Percentiles rank a stretch among this genome's conserved stretches.
Conservation (phyloP, 1,140 invertebrate species). For the Papilio helenus region DNA sequence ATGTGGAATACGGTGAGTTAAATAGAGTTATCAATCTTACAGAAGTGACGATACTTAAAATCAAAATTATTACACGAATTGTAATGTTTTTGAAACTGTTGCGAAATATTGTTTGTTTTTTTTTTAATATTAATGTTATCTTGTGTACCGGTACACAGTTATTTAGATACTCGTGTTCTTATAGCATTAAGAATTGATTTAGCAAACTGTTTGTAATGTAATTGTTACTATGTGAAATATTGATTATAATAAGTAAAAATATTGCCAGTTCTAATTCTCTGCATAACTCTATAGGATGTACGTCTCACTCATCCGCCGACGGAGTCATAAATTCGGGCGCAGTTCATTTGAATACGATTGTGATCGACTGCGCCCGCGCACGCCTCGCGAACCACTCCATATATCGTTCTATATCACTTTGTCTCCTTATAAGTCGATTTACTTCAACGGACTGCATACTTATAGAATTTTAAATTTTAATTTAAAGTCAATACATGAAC, state of each 20-base stretch:
- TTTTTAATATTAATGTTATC: too few relatives aligned
- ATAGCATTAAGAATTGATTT: too few relatives aligned
- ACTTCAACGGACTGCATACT: constrained; percentile 33
- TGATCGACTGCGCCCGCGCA: constrained; percentile 65
- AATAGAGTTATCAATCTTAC: constrained; percentile 33
- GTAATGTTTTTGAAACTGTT: too few relatives aligned
- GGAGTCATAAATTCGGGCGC: constrained; percentile 66
- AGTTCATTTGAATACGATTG: constrained; percentile 77
- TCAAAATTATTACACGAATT: neutral
- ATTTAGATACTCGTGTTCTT: too few relatives aligned
- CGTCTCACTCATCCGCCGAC: constrained; percentile 66
- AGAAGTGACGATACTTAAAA: constrained; percentile 39
- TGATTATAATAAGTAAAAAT: too few relatives aligned
- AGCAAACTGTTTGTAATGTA: too few relatives aligned
- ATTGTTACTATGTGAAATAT: too few relatives aligned
- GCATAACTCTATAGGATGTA: constrained; percentile 48
- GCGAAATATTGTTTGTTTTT: too few relatives aligned
- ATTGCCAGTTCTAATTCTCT: neutral
- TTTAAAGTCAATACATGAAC: neutral
- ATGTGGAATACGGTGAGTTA: constrained; percentile 54
- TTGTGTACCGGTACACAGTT: too few relatives aligned
- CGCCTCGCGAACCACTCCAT: constrained; percentile 45
- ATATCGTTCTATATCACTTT: constrained; percentile 40
- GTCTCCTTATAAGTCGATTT: constrained; percentile 32
- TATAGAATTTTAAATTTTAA: neutral